Conservation (phyloP, 2,797 vertebrate species). For the Hippocampus kuda region DNA sequence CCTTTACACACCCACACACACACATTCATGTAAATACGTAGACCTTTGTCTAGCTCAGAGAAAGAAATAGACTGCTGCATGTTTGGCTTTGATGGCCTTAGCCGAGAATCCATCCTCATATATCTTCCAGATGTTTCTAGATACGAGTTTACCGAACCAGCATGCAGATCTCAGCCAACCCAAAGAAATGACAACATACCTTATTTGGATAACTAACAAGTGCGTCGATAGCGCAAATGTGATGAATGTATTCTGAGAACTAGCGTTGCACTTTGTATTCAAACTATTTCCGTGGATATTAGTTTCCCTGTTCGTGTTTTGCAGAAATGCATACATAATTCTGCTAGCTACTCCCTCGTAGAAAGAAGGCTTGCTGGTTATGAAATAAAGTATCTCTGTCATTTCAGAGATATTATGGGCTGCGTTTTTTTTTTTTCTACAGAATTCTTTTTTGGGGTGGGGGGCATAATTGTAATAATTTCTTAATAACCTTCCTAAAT, state of each 20-base stretch:
- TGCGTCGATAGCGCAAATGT: constrained; percentile 19
- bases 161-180: constrained; percentile 55
- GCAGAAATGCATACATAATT: constrained; percentile 61
- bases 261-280: constrained; percentile 58
- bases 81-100: constrained; percentile 53
- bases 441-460: constrained; percentile 76
- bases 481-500: constrained; percentile 90
- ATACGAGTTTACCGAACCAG: constrained; percentile 53
- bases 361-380: constrained; percentile 60
- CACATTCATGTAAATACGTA: constrained; percentile 46
- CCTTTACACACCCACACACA: constrained; percentile 29
- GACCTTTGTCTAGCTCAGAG: constrained; percentile 61
- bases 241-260: constrained; percentile 33
- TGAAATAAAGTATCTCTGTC: constrained; percentile 66
- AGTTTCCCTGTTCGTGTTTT: constrained; percentile 40
- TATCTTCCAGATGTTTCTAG: constrained; percentile 57
- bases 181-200: constrained; percentile 62
- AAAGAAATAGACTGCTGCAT: constrained; percentile 64
- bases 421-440: constrained; percentile 82
- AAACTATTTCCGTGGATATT: constrained; percentile 26
- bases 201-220: constrained; percentile 68
- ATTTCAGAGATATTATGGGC: constrained; percentile 54
- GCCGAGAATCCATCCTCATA: constrained; percentile 52
- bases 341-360: constrained; percentile 44
- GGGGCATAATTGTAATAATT: constrained; percentile 68